Conservation (phyloP, 1,140 invertebrate species). For the Meloidogyne exigua region DNA sequence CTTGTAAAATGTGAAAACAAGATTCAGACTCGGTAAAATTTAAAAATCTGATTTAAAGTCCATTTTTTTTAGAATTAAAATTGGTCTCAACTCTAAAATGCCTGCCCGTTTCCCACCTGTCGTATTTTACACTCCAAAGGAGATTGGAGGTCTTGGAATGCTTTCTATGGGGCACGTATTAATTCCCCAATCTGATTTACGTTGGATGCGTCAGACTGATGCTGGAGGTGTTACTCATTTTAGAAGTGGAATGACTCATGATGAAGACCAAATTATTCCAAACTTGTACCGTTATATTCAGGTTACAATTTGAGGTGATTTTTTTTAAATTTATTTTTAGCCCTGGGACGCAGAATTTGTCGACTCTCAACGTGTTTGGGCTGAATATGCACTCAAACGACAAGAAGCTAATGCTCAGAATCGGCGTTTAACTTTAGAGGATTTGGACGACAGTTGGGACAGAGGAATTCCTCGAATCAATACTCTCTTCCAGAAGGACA, state of each 20-base stretch:
- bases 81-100: constrained; percentile 99
- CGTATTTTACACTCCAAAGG: constrained; percentile 97
- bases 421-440: constrained; percentile 92
- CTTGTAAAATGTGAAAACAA: constrained; percentile 99
- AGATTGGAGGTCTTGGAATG: constrained; percentile 75
- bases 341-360: constrained; percentile 99
- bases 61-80: constrained; percentile 76
- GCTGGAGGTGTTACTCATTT: constrained; percentile 99
- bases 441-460: constrained; percentile 98
- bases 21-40: constrained; percentile 82
- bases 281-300: constrained; percentile 83
- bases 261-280: constrained; percentile 99
- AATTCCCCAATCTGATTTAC: constrained; percentile 80
- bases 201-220: constrained; percentile 99
- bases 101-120: constrained; percentile 98
- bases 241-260: constrained; percentile 98
- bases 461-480: constrained; percentile 97
- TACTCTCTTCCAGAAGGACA: constrained; percentile 98
- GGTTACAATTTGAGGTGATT: constrained; percentile 29
- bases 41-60: constrained; percentile 9
- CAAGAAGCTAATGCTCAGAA: constrained; percentile 99
- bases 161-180: constrained; percentile 98
- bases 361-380: constrained; percentile 98
- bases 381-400: constrained; percentile 94
- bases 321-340: constrained; percentile 72